Evolutionary conservation across 2,888 invertebrate genomes (phyloP).

Genomic region (Caenorhabditis drosophilae): DNA sequence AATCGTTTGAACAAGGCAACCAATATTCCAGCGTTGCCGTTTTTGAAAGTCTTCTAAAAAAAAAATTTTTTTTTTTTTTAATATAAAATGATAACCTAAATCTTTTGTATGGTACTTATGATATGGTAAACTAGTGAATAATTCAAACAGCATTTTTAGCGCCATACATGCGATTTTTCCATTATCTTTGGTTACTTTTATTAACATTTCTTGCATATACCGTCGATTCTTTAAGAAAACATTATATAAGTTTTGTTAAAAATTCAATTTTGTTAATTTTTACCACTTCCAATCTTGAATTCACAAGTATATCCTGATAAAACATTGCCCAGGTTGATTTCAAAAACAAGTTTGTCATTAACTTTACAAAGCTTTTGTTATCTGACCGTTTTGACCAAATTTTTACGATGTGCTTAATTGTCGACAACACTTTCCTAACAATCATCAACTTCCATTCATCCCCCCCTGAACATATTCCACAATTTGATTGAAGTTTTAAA

Average conservation of each 20-base stretch:
- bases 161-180: slow-evolving; percentile 5
- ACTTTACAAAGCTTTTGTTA: neutral
- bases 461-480: slow-evolving; percentile 12
- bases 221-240: slow-evolving; percentile 15
- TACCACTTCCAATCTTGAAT: slow-evolving; percentile 22
- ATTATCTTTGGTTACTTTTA: slow-evolving; percentile 12
- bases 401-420: slow-evolving; percentile 11
- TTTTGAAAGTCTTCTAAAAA: slow-evolving; percentile 12
- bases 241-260: too few relatives aligned
- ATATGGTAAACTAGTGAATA: slow-evolving; percentile 17
- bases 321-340: slow-evolving; percentile 15
- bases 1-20: slow-evolving; percentile 25
- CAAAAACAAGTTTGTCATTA: slow-evolving; percentile 13
- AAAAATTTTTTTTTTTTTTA: neutral
- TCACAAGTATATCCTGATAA: slow-evolving; percentile 30
- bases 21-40: slow-evolving; percentile 26
- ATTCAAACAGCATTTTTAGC: slow-evolving; percentile 24
- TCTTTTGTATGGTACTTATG: slow-evolving; percentile 12
- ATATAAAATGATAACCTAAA: slow-evolving; percentile 8
- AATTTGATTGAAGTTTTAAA: neutral
- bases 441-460: slow-evolving; percentile 28
- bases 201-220: slow-evolving; percentile 22
- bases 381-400: slow-evolving; percentile 1
- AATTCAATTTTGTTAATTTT: too few relatives aligned
- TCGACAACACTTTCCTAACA: slow-evolving; percentile 22